Base-by-base conservation (phyloP, 2,888 invertebrate species). In the Trichogramma dendrolimi region DNA sequence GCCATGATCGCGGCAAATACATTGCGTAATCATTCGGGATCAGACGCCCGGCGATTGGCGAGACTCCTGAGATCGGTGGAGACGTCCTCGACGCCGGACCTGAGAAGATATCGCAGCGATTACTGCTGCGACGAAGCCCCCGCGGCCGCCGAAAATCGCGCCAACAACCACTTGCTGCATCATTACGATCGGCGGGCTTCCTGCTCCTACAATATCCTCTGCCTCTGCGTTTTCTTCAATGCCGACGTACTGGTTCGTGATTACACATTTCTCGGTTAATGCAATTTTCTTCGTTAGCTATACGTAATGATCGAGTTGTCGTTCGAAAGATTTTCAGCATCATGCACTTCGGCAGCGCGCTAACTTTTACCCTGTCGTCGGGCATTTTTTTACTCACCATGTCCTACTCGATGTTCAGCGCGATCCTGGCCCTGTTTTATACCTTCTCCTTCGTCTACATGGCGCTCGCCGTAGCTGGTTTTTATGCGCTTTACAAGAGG, bases 321-420 rank as follows among this genome's bases (percentile, higher is more conserved):
- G n/a, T 7, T 57, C 57, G 56, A 1, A 44, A 64, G 65, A 58
- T 65, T 40, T 47, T 62, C n/a, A 58, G 62, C 41, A 5, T 60
- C 4, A 39, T 65, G 40, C 62, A 55, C 38, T 60, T 65, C 11
- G 62, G 56, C 49, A 62, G 54, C 44, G 65, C 60, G 4, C n/a
- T 62, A 7, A 41, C 62, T 8, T 65, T 65, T 14, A 58, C 52
- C 6, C 5, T 55, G 6, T 55, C 51, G 0, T 51, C 51, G 11
- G 44, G 54, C 0, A 43, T 50, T 43, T 53, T 62, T 44, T 38
- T 60, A 8, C 11, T 65, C 8, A 48, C 51, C 14, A 55, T 62
- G 62, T 40, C 39, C 14, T 7, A 43, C 10, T 47, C 40, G 14
- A n/a, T 51, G 1, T 65, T 52, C 27, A 4, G 47, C n/a, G 27